Evolutionary conservation across 2,888 invertebrate genomes (phyloP).

Genomic region (Odontomyia ornata): DNA sequence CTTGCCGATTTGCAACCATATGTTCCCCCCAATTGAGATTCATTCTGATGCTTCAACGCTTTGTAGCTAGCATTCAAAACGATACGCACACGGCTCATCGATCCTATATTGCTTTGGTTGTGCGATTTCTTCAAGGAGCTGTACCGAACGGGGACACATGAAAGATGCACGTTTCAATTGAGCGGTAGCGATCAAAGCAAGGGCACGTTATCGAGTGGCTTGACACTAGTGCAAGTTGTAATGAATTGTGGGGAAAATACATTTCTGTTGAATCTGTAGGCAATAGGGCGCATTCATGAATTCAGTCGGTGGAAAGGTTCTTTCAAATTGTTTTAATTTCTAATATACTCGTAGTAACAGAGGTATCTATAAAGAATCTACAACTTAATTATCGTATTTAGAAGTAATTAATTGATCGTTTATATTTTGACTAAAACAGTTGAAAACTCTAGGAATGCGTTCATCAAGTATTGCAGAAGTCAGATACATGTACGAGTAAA

Average conservation of each 20-base stretch:
- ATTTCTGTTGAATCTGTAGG: too few relatives aligned
- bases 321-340: too few relatives aligned
- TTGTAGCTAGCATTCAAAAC: slow-evolving; percentile 24
- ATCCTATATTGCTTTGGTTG: slow-evolving; percentile 47
- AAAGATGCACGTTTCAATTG: slow-evolving; percentile 7
- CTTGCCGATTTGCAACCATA: slow-evolving; percentile 41
- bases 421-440: too few relatives aligned
- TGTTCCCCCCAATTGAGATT: slow-evolving; percentile 39
- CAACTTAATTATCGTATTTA: too few relatives aligned
- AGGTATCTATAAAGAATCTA: too few relatives aligned
- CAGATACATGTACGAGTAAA: too few relatives aligned
- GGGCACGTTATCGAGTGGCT: neutral
- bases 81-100: slow-evolving; percentile 45
- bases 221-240: slow-evolving; percentile 31
- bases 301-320: too few relatives aligned
- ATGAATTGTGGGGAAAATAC: neutral
- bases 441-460: too few relatives aligned
- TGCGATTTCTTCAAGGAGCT: slow-evolving; percentile 42
- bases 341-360: too few relatives aligned
- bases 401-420: too few relatives aligned
- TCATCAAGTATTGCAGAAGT: too few relatives aligned
- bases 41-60: slow-evolving; percentile 40
- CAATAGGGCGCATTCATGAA: too few relatives aligned
- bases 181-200: slow-evolving; percentile 36
- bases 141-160: slow-evolving; percentile 8